Percentiles rank a stretch among this genome's conserved stretches.
These are phyloP conservation scores for Lordiphosa andalusiaca DNA, from an alignment of 2,888 invertebrate genomes.

Conservation along the genomic window DNA sequence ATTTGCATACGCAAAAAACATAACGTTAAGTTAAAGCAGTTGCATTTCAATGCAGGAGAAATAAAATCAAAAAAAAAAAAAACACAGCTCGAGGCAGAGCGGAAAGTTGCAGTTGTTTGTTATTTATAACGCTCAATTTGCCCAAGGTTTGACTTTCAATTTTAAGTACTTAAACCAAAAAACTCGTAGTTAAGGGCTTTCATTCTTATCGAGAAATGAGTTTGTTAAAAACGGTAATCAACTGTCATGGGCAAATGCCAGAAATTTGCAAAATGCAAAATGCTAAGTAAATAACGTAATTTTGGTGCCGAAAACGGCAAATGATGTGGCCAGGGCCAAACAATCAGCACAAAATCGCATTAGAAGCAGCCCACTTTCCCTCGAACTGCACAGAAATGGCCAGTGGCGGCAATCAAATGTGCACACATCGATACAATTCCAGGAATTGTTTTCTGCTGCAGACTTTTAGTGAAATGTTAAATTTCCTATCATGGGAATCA, in stretches of 20 bases:
- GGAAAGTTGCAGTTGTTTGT: too few species aligned
- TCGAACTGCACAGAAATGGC: slow-evolving; percentile 3
- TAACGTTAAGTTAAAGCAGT: too few species aligned
- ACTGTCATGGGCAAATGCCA: slow-evolving; percentile 35
- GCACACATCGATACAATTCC: slow-evolving; percentile 9
- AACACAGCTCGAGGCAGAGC: too few species aligned
- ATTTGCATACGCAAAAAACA: too few species aligned
- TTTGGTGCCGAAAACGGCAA: slow-evolving; percentile 39
- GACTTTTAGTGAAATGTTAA: too few species aligned
- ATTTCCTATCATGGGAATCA: too few species aligned
- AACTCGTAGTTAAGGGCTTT: slow-evolving; percentile 10
- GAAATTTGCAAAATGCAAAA: slow-evolving; percentile 44
- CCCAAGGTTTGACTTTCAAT: slow-evolving; percentile 40
- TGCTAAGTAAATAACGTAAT: slow-evolving; percentile 51
- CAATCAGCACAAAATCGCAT: slow-evolving; percentile 65
- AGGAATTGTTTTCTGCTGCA: background rate
- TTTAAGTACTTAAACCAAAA: slow-evolving; percentile 40
- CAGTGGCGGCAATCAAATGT: slow-evolving; percentile 30
- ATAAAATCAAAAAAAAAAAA: too few species aligned
- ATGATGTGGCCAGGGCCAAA: slow-evolving; percentile 60
- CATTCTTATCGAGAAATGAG: background rate
- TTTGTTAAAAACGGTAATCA: slow-evolving; percentile 36
- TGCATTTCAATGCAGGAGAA: too few species aligned
- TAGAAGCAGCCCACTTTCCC: slow-evolving; percentile 25
- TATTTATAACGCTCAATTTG: slow-evolving; percentile 11